Evolutionary conservation across 2,888 invertebrate genomes (phyloP).

Genomic region (Lasioglossum oenotherae): DNA sequence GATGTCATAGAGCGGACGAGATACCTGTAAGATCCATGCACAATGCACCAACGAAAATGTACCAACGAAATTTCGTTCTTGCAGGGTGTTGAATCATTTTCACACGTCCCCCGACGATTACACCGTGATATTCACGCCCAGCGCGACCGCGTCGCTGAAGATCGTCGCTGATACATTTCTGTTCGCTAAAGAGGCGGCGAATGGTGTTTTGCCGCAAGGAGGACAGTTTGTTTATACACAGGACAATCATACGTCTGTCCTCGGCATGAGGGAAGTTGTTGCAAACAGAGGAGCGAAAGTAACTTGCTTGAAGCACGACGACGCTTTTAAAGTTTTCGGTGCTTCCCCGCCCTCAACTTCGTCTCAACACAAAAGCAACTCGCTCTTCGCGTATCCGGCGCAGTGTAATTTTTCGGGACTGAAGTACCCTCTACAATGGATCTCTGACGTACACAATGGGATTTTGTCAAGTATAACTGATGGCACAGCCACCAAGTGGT

Average conservation of each 20-base stretch:
- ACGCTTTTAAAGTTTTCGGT: slow-evolving; percentile 85
- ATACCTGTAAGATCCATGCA: slow-evolving; percentile 86
- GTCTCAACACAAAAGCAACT: slow-evolving; percentile 80
- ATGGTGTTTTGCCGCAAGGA: slow-evolving; percentile 30
- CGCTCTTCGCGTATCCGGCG: slow-evolving; percentile 94
- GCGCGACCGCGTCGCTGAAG: slow-evolving; percentile 95
- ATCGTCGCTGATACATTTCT: slow-evolving; percentile 92
- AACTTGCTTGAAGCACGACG: slow-evolving; percentile 86
- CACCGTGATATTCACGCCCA: slow-evolving; percentile 96
- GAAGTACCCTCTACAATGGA: slow-evolving; percentile 93
- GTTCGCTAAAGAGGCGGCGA: slow-evolving; percentile 82
- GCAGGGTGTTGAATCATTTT: slow-evolving; percentile 93
- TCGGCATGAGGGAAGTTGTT: slow-evolving; percentile 94
- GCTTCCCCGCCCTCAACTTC: slow-evolving; percentile 57
- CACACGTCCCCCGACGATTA: slow-evolving; percentile 93
- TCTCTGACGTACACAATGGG: slow-evolving; percentile 88
- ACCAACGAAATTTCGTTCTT: slow-evolving; percentile 8
- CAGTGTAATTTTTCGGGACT: slow-evolving; percentile 98
- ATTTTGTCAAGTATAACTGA: slow-evolving; percentile 84
- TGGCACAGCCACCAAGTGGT: slow-evolving; percentile 87
- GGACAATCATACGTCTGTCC: slow-evolving; percentile 98
- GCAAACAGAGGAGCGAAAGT: slow-evolving; percentile 86
- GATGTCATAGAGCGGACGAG: slow-evolving; percentile 94
- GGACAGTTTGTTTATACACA: slow-evolving; percentile 92
- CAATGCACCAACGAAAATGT: not conserved